A percentile compares a stretch with the other conserved stretches of the same genome.
Evolutionary conservation across 2,113 vertebrate genomes (phyloP).

Genomic region (Tapirus terrestris): DNA sequence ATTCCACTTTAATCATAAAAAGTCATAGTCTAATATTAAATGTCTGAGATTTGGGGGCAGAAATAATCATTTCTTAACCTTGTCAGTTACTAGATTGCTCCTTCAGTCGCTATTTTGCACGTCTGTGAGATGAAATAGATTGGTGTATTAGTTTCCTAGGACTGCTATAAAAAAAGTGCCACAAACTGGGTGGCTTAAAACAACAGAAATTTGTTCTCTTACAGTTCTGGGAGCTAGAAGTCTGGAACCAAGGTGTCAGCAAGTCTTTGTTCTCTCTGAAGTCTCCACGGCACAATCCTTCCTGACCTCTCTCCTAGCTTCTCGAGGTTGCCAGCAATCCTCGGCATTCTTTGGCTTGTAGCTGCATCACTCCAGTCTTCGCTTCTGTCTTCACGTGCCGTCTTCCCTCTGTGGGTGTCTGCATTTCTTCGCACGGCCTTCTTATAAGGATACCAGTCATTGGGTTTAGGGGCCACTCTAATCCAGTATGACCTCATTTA

Average conservation of each 20-base stretch:
- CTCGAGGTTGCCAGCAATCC: background rate
- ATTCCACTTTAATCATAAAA: constrained; percentile 38
- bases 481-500: background rate
- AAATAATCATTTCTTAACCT: constrained; percentile 25
- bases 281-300: background rate
- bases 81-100: background rate
- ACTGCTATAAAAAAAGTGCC: background rate
- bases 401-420: background rate
- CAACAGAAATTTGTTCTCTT: background rate
- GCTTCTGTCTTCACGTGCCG: background rate
- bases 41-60: background rate
- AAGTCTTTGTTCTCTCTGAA: background rate
- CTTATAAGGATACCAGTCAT: background rate
- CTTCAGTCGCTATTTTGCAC: background rate
- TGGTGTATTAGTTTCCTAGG: background rate
- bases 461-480: background rate
- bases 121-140: background rate
- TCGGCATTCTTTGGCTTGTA: background rate
- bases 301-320: background rate
- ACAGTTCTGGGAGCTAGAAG: background rate
- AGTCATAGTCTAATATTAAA: background rate
- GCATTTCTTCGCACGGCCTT: background rate
- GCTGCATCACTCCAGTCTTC: background rate
- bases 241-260: background rate
- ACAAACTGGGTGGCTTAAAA: background rate